These are phyloP conservation scores for Ophion slaviceki DNA, from an alignment of 2,888 invertebrate genomes.

Conservation along the genomic window DNA sequence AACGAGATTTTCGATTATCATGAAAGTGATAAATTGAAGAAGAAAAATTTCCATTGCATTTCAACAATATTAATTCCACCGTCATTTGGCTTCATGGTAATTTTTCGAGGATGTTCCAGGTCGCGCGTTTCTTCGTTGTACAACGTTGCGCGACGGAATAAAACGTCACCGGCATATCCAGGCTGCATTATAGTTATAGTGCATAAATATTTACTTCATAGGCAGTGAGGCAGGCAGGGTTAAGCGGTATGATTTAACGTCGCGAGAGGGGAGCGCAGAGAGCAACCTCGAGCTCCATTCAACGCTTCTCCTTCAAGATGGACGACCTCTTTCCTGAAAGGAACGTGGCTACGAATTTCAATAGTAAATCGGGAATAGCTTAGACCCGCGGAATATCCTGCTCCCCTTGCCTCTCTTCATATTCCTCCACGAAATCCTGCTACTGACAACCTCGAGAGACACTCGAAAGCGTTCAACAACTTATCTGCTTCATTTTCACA, in stretches of 20 bases:
- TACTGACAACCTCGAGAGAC: conserved; percentile 61
- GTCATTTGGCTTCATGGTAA: background rate
- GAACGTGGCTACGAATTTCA: conserved; percentile 76
- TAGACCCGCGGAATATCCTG: conserved; percentile 65
- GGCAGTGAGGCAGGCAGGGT: conserved; percentile 60
- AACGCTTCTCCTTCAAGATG: conserved; percentile 71
- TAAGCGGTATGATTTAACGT: conserved; percentile 73
- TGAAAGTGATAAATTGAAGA: background rate
- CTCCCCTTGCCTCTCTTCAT: conserved; percentile 18
- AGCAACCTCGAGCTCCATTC: conserved; percentile 53
- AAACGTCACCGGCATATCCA: conserved; percentile 31
- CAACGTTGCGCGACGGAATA: background rate
- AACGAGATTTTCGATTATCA: background rate
- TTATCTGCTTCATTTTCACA: conserved; percentile 18
- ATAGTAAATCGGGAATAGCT: conserved; percentile 74
- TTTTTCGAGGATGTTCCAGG: background rate
- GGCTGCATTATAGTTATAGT: conserved; percentile 37
- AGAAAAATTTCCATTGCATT: background rate
- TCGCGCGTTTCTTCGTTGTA: background rate
- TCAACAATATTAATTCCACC: background rate
- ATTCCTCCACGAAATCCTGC: conserved; percentile 24
- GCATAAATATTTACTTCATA: conserved; percentile 58
- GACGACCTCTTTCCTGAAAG: conserved; percentile 77
- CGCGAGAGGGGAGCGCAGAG: conserved; percentile 59
- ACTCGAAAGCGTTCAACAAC: conserved; percentile 56